Base-by-base conservation (phyloP, 2,113 vertebrate genomes). In the Ctenodactylus gundi region DNA sequence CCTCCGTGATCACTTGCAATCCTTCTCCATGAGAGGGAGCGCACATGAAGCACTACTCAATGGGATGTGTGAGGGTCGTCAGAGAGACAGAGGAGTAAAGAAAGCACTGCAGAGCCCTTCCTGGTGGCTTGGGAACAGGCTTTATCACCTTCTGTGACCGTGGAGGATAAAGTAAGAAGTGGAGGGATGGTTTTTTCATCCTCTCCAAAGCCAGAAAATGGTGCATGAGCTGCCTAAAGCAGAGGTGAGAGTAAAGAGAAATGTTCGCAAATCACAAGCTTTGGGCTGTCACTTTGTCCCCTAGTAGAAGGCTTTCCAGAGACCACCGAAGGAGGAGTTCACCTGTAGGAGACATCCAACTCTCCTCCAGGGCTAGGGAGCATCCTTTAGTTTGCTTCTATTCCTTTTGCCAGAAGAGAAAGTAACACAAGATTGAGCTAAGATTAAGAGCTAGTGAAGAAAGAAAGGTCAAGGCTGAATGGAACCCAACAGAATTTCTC, bases 381-480 rank as follows among this genome's bases (percentile, higher is more conserved):
- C 5, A 36, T 34, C 64, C 41, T 82, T 25, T 89, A 70, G 9
- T 4, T 62, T 4, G 3, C 7, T 83, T 15, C 62, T 10, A 41
- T 4, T 85, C 29, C 51, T 53, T 58, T 68, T 65, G 53, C 34
- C 36, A 85, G 76, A 64, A 93, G 58, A 64, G 65, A 89, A 49
- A 91, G 58, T 96, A 94, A 94, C 4, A 1, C 18, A 62, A 91
- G 62, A 41, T 96, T 96, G 97, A 96, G 94, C 94, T 96, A 93
- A 98, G 96, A 93, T 96, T 96, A 97, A 97, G 87, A 97, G 96
- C 93, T 93, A 96, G 97, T 93, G 84, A 96, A 65, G 94, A 97
- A 94, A 97, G 96, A 98, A 97, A 97, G 94, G 85, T 90, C 96
- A 95, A 98, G 98, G 98, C 98, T 98, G 98, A 98, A 98, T 98